These are phyloP conservation scores for Hippocampus comes DNA, from an alignment of 2,113 vertebrate genomes.

Conservation along the genomic window DNA sequence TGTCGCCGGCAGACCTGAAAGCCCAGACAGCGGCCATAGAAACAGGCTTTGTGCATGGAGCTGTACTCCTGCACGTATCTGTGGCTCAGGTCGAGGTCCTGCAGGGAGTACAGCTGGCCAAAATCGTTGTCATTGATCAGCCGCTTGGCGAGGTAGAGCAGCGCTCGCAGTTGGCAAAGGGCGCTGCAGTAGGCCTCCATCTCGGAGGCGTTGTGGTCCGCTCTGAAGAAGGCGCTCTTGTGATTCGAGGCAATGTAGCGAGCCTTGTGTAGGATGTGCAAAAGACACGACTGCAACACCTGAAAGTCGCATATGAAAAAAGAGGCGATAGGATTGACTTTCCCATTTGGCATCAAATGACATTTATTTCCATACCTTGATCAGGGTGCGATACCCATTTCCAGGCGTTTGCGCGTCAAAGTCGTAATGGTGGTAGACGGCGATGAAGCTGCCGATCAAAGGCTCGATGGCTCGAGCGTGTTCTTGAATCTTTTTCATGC, in stretches of 20 bases:
- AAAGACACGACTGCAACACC: slow-evolving; percentile 78
- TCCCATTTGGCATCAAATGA: neutral
- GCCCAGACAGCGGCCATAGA: slow-evolving; percentile 89
- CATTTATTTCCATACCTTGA: slow-evolving; percentile 50
- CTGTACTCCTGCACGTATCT: slow-evolving; percentile 81
- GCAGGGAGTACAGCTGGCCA: slow-evolving; percentile 76
- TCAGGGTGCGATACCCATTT: slow-evolving; percentile 66
- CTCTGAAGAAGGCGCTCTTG: slow-evolving; percentile 80
- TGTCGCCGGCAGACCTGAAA: slow-evolving; percentile 78
- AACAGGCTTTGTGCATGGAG: slow-evolving; percentile 89
- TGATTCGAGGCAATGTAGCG: slow-evolving; percentile 80
- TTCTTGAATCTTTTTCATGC: slow-evolving; percentile 50
- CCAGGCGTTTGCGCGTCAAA: slow-evolving; percentile 56
- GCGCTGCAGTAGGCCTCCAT: slow-evolving; percentile 84
- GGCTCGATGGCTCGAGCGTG: slow-evolving; percentile 54
- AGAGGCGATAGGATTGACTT: too few species aligned
- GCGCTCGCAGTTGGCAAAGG: slow-evolving; percentile 83
- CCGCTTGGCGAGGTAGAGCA: slow-evolving; percentile 80
- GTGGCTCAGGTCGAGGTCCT: slow-evolving; percentile 66
- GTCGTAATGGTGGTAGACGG: slow-evolving; percentile 63
- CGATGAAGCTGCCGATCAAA: slow-evolving; percentile 39
- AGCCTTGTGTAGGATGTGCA: slow-evolving; percentile 81
- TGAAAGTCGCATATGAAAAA: slow-evolving; percentile 28
- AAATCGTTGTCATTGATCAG: slow-evolving; percentile 74
- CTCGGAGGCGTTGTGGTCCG: slow-evolving; percentile 81